Evolutionary conservation across 2,797 vertebrate species (phyloP).

Genomic region (Odontamblyopus lacepedii): DNA sequence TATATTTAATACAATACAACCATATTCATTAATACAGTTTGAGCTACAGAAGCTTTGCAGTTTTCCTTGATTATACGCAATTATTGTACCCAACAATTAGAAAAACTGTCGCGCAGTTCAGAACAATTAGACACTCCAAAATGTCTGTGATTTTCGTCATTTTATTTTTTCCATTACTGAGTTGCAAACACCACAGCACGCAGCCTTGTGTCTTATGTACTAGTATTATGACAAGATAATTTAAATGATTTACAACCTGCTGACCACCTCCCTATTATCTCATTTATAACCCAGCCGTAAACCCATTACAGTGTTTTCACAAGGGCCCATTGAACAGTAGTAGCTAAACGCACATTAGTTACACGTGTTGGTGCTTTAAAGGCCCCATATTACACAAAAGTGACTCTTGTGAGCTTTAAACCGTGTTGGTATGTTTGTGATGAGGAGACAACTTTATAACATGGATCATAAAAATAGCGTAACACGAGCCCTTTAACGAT

Average conservation of each 20-base stretch:
- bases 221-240: neutral
- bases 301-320: neutral
- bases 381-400: neutral
- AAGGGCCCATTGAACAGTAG: neutral
- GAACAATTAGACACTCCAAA: too few relatives aligned
- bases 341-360: slow-evolving; percentile 36
- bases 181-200: neutral
- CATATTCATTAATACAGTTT: too few relatives aligned
- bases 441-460: neutral
- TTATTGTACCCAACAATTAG: too few relatives aligned
- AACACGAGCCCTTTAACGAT: too few relatives aligned
- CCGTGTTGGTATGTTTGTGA: too few relatives aligned
- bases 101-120: too few relatives aligned
- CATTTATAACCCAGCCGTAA: slow-evolving; percentile 2
- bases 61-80: neutral
- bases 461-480: neutral
- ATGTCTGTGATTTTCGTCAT: too few relatives aligned
- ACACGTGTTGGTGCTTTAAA: slow-evolving; percentile 15
- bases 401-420: too few relatives aligned
- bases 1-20: too few relatives aligned
- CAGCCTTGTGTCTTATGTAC: neutral
- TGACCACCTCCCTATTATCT: neutral
- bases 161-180: neutral
- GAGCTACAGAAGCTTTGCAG: neutral
- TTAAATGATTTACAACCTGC: neutral